Evolutionary conservation across 2,113 vertebrate species (phyloP).

Genomic region (Monopterus albus): DNA sequence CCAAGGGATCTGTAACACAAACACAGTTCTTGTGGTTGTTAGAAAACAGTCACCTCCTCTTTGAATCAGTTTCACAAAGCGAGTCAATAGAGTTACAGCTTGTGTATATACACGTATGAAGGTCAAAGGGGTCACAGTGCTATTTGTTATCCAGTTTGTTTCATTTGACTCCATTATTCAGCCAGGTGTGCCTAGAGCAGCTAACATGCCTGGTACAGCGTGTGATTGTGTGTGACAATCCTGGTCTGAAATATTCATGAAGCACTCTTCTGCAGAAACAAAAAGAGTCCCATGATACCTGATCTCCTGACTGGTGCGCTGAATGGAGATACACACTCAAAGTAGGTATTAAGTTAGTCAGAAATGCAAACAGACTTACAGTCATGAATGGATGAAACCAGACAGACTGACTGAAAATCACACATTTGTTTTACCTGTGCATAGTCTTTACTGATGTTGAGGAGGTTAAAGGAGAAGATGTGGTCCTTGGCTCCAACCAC

Average conservation of each 20-base stretch:
- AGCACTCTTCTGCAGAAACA: slow-evolving; percentile 72
- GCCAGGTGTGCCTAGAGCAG: slow-evolving; percentile 78
- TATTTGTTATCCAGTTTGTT: slow-evolving; percentile 82
- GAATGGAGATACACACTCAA: slow-evolving; percentile 27
- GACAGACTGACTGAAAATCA: slow-evolving; percentile 9
- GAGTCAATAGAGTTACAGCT: slow-evolving; percentile 21
- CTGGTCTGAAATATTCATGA: slow-evolving; percentile 79
- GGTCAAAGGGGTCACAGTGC: slow-evolving; percentile 63
- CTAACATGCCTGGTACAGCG: slow-evolving; percentile 70
- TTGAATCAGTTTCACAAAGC: slow-evolving; percentile 22
- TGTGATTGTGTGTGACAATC: slow-evolving; percentile 74
- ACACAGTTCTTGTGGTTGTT: slow-evolving; percentile 44
- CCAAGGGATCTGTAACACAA: slow-evolving; percentile 90
- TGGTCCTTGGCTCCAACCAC: slow-evolving; percentile 98
- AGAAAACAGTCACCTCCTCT: slow-evolving; percentile 19
- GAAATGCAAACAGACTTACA: slow-evolving; percentile 26
- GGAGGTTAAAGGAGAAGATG: slow-evolving; percentile 96
- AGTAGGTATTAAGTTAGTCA: slow-evolving; percentile 41
- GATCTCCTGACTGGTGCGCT: slow-evolving; percentile 42
- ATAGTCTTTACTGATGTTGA: slow-evolving; percentile 94
- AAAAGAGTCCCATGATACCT: slow-evolving; percentile 62
- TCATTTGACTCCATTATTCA: slow-evolving; percentile 81
- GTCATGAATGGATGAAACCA: slow-evolving; percentile 6
- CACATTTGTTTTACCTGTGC: slow-evolving; percentile 84
- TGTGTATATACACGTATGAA: slow-evolving; percentile 27